Base-by-base conservation (phyloP, 2,797 vertebrate species). In the Naso thynnoides region DNA sequence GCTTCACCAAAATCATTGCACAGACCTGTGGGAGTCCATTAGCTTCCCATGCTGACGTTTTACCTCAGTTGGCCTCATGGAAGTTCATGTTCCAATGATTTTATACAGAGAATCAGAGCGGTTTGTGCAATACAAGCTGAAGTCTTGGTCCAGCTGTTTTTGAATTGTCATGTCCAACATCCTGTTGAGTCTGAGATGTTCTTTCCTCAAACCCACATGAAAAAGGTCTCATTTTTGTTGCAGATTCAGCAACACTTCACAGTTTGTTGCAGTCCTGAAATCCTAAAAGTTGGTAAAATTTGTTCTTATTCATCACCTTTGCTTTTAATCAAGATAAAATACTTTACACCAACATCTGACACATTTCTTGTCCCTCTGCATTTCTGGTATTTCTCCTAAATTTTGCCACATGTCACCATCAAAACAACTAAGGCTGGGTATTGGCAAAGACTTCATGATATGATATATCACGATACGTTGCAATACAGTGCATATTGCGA, bases 11-110 rank as follows among this genome's bases (percentile, higher is more conserved):
- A 65, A 27, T 76, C 44, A 42, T 10, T 64, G 29, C 49, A 11
- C 15, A 16, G n/a, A 9, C 29, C 54, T 11, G 13, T 6, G 26
- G 27, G 70, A 55, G 1, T 82, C 79, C 83, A 85, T 89, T 86
- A 89, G 72, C 64, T 44, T 57, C 60, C 78, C 41, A 16, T 0
- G 1, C 45, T 27, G 41, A 79, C 83, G 2, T 83, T 81, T 88
- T 71, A 72, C 64, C 59, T 65, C 36, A 11, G 0, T 14, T 29
- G 63, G 50, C 21, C 72, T 63, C 24, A 1, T 47, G 41, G 47
- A 55, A 1, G 14, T 39, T 84, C 68, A 8, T 58, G 27, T 70
- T 80, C 41, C 62, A 56, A 18, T 9, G 63, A 61, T 71, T 82
- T 66, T 61, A 57, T 21, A 13, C 5, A 4, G 6, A 48, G 19